These are phyloP conservation scores for Danaus plexippus DNA, from an alignment of 1,140 invertebrate species.

Conservation along the genomic window DNA sequence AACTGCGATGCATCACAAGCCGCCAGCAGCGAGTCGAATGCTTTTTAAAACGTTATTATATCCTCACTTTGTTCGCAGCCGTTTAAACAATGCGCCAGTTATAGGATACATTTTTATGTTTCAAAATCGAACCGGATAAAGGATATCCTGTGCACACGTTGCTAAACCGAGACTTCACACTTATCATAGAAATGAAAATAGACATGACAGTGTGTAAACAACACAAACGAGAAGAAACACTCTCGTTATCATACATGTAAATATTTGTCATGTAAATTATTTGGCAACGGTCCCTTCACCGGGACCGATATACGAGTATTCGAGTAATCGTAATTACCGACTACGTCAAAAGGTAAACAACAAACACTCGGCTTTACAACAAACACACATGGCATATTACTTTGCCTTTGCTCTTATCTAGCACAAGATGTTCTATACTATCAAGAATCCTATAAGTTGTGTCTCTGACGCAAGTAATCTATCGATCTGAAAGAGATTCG, in stretches of 20 bases:
- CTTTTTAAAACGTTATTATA: slow-evolving; percentile 41
- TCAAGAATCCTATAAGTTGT: no score
- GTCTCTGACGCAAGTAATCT: no score
- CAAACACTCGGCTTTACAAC: no score
- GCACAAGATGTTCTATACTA: no score
- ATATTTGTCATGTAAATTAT: slow-evolving; percentile 36
- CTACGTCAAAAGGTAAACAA: slow-evolving; percentile 34
- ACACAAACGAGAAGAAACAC: slow-evolving; percentile 20
- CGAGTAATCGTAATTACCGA: slow-evolving; percentile 38
- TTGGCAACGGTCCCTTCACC: slow-evolving; percentile 38
- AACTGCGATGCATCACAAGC: slow-evolving; percentile 31
- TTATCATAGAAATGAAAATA: slow-evolving; percentile 13
- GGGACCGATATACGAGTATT: slow-evolving; percentile 13
- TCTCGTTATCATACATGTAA: slow-evolving; percentile 29
- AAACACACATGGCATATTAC: no score
- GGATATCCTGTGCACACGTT: slow-evolving; percentile 15
- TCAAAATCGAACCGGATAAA: slow-evolving; percentile 12
- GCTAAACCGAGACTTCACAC: slow-evolving; percentile 15
- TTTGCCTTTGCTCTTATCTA: no score
- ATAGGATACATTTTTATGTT: slow-evolving; percentile 10
- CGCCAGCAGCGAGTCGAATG: slow-evolving; percentile 33
- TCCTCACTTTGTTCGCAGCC: slow-evolving; percentile 23
- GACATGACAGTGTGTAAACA: slow-evolving; percentile 19
- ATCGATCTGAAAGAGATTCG: slow-evolving; percentile 11
- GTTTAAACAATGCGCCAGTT: slow-evolving; percentile 12